Percentiles rank a stretch among this genome's conserved stretches.
phyloP scores from a whole-genome alignment of 2,888 invertebrate genomes.

The Machimus atricapillus region DNA sequence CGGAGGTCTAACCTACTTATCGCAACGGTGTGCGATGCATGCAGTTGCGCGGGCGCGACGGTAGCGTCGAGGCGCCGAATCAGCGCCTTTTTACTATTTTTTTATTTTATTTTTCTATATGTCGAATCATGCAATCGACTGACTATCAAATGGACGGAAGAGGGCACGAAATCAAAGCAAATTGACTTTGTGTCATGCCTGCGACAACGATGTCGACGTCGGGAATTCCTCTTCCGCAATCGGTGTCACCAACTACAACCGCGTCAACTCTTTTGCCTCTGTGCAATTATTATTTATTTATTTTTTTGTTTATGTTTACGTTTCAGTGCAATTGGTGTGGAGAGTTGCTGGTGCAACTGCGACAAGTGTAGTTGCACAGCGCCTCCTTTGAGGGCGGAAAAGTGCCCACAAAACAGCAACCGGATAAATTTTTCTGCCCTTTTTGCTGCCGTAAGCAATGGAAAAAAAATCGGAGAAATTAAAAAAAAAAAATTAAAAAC shows the following conservation, averaged over 20 bases:
- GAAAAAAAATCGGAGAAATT: background rate
- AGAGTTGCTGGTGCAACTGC: background rate
- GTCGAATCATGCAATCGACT: background rate
- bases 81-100: background rate
- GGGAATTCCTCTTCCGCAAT: conserved; percentile 18
- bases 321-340: background rate
- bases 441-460: background rate
- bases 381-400: background rate
- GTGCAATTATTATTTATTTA: background rate
- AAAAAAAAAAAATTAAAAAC: background rate
- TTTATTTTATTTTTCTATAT: background rate
- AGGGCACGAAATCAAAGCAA: background rate
- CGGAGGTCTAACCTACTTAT: conserved; percentile 24
- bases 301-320: conserved; percentile 4
- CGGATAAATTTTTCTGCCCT: background rate
- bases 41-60: background rate
- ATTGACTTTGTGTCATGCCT: background rate
- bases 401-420: background rate
- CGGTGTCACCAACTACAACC: background rate
- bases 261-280: background rate
- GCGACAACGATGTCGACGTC: background rate
- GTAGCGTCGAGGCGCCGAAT: background rate
- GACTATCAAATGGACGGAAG: background rate
- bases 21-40: background rate
- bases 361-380: conserved; percentile 8